A percentile compares a stretch with the other conserved stretches of the same genome.
Conservation (phyloP, 2,888 invertebrate genomes). For the Hypomecis punctinalis region DNA sequence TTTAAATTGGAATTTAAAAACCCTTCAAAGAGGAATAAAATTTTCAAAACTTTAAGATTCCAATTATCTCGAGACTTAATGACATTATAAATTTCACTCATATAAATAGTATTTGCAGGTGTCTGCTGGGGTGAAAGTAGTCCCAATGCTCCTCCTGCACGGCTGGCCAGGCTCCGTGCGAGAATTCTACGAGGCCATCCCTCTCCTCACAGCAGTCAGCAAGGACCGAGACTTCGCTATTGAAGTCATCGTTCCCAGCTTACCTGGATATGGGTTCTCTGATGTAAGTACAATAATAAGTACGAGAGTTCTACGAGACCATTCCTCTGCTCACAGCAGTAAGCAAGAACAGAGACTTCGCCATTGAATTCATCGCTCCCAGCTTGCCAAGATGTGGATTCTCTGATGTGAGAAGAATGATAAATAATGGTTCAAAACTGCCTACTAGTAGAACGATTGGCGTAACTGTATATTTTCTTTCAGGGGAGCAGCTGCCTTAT, state of each 20-base stretch:
- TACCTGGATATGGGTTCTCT: constrained; percentile 82
- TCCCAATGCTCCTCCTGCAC: constrained; percentile 90
- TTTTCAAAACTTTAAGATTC: no score
- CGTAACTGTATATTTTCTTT: no score
- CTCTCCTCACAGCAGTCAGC: constrained; percentile 84
- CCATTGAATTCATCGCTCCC: constrained; percentile 86
- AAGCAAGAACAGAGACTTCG: constrained; percentile 80
- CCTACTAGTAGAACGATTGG: no score
- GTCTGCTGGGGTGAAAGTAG: constrained; percentile 65
- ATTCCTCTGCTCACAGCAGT: constrained; percentile 87
- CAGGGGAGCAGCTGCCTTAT: neutral
- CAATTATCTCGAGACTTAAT: no score
- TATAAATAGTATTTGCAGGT: constrained; percentile 47
- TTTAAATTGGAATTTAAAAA: no score
- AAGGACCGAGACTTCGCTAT: constrained; percentile 84
- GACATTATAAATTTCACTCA: no score
- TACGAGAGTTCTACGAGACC: constrained; percentile 88
- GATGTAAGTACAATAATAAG: constrained; percentile 55
- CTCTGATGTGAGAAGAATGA: constrained; percentile 64
- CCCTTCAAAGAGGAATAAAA: no score
- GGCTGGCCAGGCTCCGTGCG: constrained; percentile 94
- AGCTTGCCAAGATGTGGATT: constrained; percentile 83
- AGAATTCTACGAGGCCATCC: constrained; percentile 91
- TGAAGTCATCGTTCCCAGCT: constrained; percentile 85
- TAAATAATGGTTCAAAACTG: neutral